Percentiles rank a stretch among this genome's conserved stretches.
phyloP scores from a whole-genome alignment of 1,140 invertebrate species.

The Hycleus cichorii region DNA sequence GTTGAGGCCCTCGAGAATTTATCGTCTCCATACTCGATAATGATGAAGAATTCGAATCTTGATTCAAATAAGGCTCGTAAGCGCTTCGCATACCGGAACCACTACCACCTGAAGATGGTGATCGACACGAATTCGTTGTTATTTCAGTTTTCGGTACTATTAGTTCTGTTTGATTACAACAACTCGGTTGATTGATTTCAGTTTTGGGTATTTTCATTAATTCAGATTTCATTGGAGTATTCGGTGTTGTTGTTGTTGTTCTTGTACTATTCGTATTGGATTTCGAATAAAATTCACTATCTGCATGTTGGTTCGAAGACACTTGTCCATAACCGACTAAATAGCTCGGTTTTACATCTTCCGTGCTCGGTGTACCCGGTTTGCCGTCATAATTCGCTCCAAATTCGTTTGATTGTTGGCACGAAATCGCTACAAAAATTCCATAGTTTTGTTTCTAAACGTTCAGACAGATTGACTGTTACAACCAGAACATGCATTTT shows the following conservation, averaged over 20 bases:
- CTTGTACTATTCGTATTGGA: slow-evolving; percentile 40
- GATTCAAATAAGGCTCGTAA: slow-evolving; percentile 57
- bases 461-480: too few relatives aligned
- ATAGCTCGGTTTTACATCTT: slow-evolving; percentile 39
- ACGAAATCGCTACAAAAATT: slow-evolving; percentile 12
- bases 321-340: slow-evolving; percentile 21
- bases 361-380: slow-evolving; percentile 22
- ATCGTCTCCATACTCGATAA: slow-evolving; percentile 66
- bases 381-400: slow-evolving; percentile 30
- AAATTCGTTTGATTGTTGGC: slow-evolving; percentile 29
- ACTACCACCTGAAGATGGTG: slow-evolving; percentile 37
- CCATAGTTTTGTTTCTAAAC: too few relatives aligned
- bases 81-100: slow-evolving; percentile 39
- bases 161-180: slow-evolving; percentile 47
- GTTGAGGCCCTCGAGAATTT: slow-evolving; percentile 40
- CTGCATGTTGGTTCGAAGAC: slow-evolving; percentile 15
- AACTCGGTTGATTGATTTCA: slow-evolving; percentile 44
- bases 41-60: slow-evolving; percentile 65
- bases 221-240: slow-evolving; percentile 49
- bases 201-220: slow-evolving; percentile 48
- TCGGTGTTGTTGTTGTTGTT: slow-evolving; percentile 29
- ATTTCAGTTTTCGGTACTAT: slow-evolving; percentile 58
- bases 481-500: too few relatives aligned
- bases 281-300: slow-evolving; percentile 6
- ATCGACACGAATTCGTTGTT: slow-evolving; percentile 40